These are phyloP conservation scores for Hypena proboscidalis DNA, from an alignment of 2,888 invertebrate genomes.

Conservation along the genomic window DNA sequence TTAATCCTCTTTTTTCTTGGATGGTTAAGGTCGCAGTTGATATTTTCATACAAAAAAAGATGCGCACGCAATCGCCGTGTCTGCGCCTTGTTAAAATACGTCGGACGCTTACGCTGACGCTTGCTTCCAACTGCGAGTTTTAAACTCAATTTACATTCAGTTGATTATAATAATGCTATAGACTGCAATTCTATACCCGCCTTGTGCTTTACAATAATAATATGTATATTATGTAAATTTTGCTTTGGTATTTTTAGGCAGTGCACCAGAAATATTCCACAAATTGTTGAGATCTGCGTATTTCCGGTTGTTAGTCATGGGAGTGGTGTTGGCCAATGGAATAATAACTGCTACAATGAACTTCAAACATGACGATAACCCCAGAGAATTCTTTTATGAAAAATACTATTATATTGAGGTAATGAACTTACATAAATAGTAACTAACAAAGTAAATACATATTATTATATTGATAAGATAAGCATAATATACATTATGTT, in stretches of 20 bases:
- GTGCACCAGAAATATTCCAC: slow-evolving; percentile 94
- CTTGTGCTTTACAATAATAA: too few relatives aligned
- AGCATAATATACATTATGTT: too few relatives aligned
- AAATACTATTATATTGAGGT: slow-evolving; percentile 97
- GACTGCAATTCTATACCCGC: too few relatives aligned
- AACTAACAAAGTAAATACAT: too few relatives aligned
- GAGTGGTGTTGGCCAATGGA: slow-evolving; percentile 97
- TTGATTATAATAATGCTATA: too few relatives aligned
- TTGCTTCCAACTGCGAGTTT: too few relatives aligned
- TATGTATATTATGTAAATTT: neutral
- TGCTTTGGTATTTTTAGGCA: slow-evolving; percentile 54
- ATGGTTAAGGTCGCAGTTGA: neutral
- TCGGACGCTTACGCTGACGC: too few relatives aligned
- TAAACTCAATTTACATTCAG: too few relatives aligned
- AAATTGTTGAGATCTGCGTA: slow-evolving; percentile 94
- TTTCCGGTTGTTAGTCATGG: slow-evolving; percentile 97
- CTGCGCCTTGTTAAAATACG: too few relatives aligned
- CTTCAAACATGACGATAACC: slow-evolving; percentile 95
- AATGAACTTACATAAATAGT: slow-evolving; percentile 4
- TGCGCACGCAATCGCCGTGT: too few relatives aligned
- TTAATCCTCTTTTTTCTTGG: neutral
- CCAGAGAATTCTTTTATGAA: slow-evolving; percentile 92
- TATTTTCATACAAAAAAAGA: too few relatives aligned
- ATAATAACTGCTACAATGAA: slow-evolving; percentile 98
- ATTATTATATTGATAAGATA: too few relatives aligned